Base-by-base conservation (phyloP, 2,888 invertebrate genomes). In the Anaspis maculata region DNA sequence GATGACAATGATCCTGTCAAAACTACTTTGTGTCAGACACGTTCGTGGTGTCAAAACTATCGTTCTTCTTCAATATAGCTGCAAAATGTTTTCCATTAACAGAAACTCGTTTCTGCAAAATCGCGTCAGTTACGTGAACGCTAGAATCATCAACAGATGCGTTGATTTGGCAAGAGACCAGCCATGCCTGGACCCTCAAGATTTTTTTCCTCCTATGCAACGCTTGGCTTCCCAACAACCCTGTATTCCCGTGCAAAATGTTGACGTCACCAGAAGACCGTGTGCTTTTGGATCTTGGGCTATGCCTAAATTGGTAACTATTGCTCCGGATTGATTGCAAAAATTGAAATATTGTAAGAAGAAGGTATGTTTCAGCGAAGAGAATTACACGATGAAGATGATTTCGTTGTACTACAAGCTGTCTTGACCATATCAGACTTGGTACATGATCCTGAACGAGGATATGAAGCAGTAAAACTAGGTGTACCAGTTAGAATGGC, bases 381-480 rank as follows among this genome's bases (percentile, higher is more conserved):
- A 34, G 69, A 70, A 42, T 49, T 71, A 6, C 60, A 63, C 31
- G 45, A 56, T 37, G 46, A 54, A 26, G 55, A 69, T 39, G 41
- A 42, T 2, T 31, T 51, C 5, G 48, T 58, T 4, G 59, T 63
- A 2, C 49, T 63, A 32, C 59, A 61, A 45, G 67, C 69, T n/a
- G 41, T 71, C 3, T 57, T 59, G n/a, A 66, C 59, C 13, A 52
- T 71, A 21, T 51, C 53, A 3, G 70, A 71, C 42, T 37, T 70
- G 13, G 41, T 66, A 7, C 61, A 66, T 21, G 59, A 69, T 51
- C 68, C 71, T 2, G 69, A 70, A 51, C 57, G 57, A 48, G 59
- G 59, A 30, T 61, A 56, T 25, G 64, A 67, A 50, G 69, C 67
- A 5, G 51, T 70, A 1, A 42, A 51, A 25, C 46, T 68, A 2